phyloP scores from a whole-genome alignment of 2,888 invertebrate species.

The Nezara viridula region DNA sequence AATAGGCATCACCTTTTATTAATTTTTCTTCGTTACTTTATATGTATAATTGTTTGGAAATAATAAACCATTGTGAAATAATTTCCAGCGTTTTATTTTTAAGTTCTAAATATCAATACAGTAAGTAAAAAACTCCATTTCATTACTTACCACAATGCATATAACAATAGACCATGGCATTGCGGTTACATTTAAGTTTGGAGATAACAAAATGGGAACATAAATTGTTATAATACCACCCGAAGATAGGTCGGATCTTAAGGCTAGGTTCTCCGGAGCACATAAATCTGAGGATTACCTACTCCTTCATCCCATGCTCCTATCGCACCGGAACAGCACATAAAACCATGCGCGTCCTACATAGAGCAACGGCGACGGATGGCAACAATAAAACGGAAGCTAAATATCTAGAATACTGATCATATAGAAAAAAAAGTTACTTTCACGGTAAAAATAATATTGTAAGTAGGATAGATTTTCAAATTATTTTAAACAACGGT shows the following conservation, averaged over 20 bases:
- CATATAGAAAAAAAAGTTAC: background rate
- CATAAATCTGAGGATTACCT: conserved; percentile 18
- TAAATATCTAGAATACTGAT: too few relatives aligned
- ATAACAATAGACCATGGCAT: background rate
- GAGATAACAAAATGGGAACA: background rate
- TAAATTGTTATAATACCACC: background rate
- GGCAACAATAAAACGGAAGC: background rate
- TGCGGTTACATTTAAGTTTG: background rate
- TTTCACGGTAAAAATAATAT: background rate
- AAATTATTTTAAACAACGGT: too few relatives aligned
- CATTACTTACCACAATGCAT: too few relatives aligned
- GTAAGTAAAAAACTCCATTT: too few relatives aligned
- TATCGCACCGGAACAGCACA: background rate
- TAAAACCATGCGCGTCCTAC: background rate
- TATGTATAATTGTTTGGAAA: too few relatives aligned
- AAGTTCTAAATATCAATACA: too few relatives aligned
- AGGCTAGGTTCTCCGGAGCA: background rate
- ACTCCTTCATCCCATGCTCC: background rate
- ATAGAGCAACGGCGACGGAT: background rate
- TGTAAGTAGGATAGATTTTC: background rate
- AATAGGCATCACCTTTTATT: too few relatives aligned
- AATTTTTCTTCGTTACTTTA: too few relatives aligned
- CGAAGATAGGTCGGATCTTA: conserved; percentile 17
- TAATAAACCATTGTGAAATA: too few relatives aligned
- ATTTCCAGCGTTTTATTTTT: too few relatives aligned